Evolutionary conservation across 2,888 invertebrate species (phyloP), one percentile per base, ranked within the genome.

Genomic region (Cerastis rubricosa): DNA sequence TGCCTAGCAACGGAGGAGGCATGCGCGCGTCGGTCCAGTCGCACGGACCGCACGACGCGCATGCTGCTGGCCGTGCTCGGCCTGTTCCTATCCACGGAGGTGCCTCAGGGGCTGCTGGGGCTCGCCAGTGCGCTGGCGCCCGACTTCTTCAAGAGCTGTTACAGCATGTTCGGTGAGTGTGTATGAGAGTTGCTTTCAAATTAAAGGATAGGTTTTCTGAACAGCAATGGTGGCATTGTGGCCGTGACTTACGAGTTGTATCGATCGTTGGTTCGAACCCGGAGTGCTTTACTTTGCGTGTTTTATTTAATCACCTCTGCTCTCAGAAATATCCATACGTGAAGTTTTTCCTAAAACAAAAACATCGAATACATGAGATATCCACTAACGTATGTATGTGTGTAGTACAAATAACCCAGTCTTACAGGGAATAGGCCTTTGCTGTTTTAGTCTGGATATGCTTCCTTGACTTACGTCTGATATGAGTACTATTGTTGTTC

Each of bases 41-140:
- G 96, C 57, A 98, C 98, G 2, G 98, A 99, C 94, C 97, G 99
- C 61, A 99, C 99, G 0, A 99, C 99, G 0, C 97, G 98, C 84
- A 99, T 99, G 99, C 96, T 99, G 76, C 95, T 99, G 40, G 99
- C 99, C 0, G 98, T 99, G 19, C 97, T 99, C 45, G 97, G 99
- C 14, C 97, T 99, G 22, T 99, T 99, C 92, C 97, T 99, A 14
- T 97, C 99, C 78, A 99, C 99, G 0, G 99, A 99, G 92, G 98
- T 99, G 85, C 99, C 99, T 0, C 99, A 99, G 91, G 99, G 98
- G 0, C 97, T 98, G n/a, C 95, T 98, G 82, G 99, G 98, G 0
- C 97, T 99, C 43, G 97, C 99, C 76, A 98, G 98, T 87, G 98
- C 98, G 3, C 96, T 98, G 45, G 98, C 98, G 5, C 97, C 98